Evolutionary conservation across 1,140 invertebrate genomes (phyloP).

Genomic region (Zeugodacus cucurbitae): DNA sequence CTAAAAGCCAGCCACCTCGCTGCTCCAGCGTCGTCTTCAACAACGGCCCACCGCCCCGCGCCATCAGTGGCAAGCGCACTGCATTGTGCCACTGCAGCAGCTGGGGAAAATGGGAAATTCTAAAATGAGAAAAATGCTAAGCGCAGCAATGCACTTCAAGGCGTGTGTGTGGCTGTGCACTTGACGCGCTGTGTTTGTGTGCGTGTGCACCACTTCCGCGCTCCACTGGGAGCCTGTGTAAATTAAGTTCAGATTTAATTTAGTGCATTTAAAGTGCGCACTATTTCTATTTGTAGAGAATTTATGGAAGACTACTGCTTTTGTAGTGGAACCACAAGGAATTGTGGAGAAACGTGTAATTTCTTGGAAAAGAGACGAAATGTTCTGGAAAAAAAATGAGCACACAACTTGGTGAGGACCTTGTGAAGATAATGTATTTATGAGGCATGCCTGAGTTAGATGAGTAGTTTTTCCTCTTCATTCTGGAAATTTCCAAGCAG

Average conservation of each 20-base stretch:
- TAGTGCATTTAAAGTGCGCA: constrained; percentile 12
- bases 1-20: neutral
- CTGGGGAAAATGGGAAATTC: neutral
- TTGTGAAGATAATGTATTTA: no score
- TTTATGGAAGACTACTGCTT: neutral
- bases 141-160: neutral
- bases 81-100: neutral
- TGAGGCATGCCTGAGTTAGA: no score
- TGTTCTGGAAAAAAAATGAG: no score
- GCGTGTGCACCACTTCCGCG: neutral
- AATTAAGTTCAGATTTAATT: constrained; percentile 33
- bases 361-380: no score
- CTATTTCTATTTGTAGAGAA: constrained; percentile 1
- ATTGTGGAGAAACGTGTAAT: neutral
- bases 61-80: neutral
- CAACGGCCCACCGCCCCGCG: neutral
- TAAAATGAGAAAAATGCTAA: constrained; percentile 17
- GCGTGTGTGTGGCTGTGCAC: neutral
- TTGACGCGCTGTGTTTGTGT: neutral
- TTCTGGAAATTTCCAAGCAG: no score
- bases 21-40: neutral
- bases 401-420: no score
- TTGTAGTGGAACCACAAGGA: neutral
- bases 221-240: neutral
- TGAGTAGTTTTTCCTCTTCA: no score